Base-by-base conservation (phyloP, 1,140 invertebrate species). In the Phthorimaea operculella region DNA sequence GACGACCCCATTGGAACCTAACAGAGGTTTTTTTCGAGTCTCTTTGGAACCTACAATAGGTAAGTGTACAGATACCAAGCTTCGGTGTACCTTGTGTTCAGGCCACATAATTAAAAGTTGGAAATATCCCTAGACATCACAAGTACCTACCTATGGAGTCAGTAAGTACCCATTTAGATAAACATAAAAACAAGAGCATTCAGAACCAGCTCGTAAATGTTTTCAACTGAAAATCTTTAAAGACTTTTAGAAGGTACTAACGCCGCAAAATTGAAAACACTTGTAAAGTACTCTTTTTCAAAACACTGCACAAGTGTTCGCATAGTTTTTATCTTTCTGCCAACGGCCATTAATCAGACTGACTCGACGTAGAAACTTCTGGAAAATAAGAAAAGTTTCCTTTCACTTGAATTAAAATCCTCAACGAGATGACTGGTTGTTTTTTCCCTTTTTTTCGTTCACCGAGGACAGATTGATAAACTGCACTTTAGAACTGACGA, bases 381-480 rank as follows among this genome's bases (percentile, higher is more conserved):
- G 54, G 53, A 59, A 65, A 74, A 75, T 66, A 69, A 72, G 66
- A 66, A 72, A 66, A 70, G 54, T 72, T 68, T 59, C 54, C 67
- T 70, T 70, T 70, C 64, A 63, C 62, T 72, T 51, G 70, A 74
- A 74, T 72, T 67, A 72, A 74, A 74, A 72, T 70, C 69, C 66
- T 65, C 51, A 59, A 57, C 54, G 59, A 49, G 60, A 62, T 59
- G 58, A 60, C 55, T 62, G 18, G 57, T 36, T 52, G 48, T 59
- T 61, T 60, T 63, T 54, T 33, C 51, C 16, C 44, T 15, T 9
- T 47, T 17, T 47, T 47, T 47, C 16, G n/a, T 47, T 47, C 16
- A 9, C 8, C 15, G 34, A 16, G 39, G 55, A 57, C 57, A 63
- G 49, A 57, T 58, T 67, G 61, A 63, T 67, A 63, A 59, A 67